These are phyloP conservation scores for Esox masquinongy DNA, from an alignment of 2,797 vertebrate genomes.

Conservation along the genomic window DNA sequence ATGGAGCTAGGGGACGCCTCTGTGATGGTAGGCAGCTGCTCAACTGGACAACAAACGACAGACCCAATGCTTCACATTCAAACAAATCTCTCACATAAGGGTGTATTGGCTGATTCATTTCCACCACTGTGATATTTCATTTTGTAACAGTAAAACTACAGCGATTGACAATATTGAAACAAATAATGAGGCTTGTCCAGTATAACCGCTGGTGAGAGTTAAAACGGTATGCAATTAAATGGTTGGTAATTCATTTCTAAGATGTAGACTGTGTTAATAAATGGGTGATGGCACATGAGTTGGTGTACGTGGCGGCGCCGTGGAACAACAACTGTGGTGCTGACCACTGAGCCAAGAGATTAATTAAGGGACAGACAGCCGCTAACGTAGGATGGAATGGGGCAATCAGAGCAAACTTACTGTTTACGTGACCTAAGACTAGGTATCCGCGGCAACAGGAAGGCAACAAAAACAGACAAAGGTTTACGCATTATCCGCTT, in stretches of 20 bases:
- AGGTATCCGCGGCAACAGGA: slow-evolving; percentile 66
- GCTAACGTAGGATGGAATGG: slow-evolving; percentile 43
- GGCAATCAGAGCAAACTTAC: slow-evolving; percentile 67
- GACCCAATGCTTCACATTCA: slow-evolving; percentile 25
- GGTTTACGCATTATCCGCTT: slow-evolving; percentile 39
- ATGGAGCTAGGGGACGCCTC: slow-evolving; percentile 79
- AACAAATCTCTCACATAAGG: slow-evolving; percentile 5
- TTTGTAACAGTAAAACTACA: background rate
- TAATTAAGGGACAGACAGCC: slow-evolving; percentile 20
- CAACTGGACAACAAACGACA: slow-evolving; percentile 75
- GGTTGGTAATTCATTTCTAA: slow-evolving; percentile 5
- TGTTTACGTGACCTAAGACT: slow-evolving; percentile 77
- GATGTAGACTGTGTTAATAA: slow-evolving; percentile 21
- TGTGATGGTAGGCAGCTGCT: slow-evolving; percentile 90
- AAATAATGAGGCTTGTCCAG: background rate
- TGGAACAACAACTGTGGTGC: slow-evolving; percentile 34
- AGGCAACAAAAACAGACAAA: slow-evolving; percentile 57
- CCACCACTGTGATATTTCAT: background rate
- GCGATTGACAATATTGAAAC: background rate
- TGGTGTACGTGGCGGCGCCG: slow-evolving; percentile 34
- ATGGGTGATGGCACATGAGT: slow-evolving; percentile 48
- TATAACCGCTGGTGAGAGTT: slow-evolving; percentile 2
- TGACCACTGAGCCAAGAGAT: slow-evolving; percentile 33
- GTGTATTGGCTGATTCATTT: background rate
- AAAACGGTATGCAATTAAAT: slow-evolving; percentile 21